Base-by-base conservation (phyloP, 2,888 invertebrate genomes). In the Archips xylosteana region DNA sequence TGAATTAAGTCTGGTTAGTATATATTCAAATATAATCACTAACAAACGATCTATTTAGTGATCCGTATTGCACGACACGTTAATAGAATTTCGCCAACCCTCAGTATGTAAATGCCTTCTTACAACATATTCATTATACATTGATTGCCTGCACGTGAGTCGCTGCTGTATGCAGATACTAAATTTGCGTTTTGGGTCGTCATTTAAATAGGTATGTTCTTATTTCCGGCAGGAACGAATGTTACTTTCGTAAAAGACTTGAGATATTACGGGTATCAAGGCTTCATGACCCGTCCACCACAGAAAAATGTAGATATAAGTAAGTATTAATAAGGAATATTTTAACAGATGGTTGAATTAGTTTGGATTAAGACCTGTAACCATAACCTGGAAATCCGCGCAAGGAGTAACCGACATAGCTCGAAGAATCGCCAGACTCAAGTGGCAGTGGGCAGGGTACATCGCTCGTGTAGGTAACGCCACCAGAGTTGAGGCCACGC, bases 161-260 rank as follows among this genome's bases (percentile, higher is more conserved):
- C 39, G 45, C 51, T 34, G 12, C 51, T 45, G 68, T 64, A 73
- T 73, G 73, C 73, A 64, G 64, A 51, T 49, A 49, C n/a, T 69
- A 60, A 42, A 74, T 74, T 74, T 70, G 74, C 74, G 23, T 74
- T 74, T 65, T 36, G 65, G 74, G 70, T 74, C 70, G 45, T n/a
- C 61, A 60, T 60, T 69, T 73, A 59, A 74, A 70, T 60, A 60
- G 45, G 66, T 60, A 54, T 49, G 73, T 45, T 74, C 64, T 69
- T 70, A 42, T 64, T 74, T 74, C 74, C 74, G 13, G 59, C 39
- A 15, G 23, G 36, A 13, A 5, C 3, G 23, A 54, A 23, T 32
- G 10, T 10, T 57, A 32, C 32, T n/a, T 49, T 32, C 57, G 12
- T 3, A 10, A n/a, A 15, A 54, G 9, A 54, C 15, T 54, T 54